Evolutionary conservation across 2,888 invertebrate species (phyloP).

Genomic region (Microchrysa polita): DNA sequence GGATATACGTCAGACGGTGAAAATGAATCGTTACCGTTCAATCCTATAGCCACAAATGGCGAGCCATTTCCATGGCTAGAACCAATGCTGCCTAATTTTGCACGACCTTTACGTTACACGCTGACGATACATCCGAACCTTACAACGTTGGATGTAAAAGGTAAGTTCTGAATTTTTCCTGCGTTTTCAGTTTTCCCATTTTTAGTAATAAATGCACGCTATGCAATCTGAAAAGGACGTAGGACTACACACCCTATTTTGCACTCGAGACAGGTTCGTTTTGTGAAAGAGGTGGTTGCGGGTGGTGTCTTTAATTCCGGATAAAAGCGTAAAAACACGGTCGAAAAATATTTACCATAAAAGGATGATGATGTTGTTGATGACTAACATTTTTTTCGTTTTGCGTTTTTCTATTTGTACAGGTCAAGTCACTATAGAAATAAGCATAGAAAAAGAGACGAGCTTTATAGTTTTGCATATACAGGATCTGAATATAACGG

Average conservation of each 20-base stretch:
- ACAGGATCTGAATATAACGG: slow-evolving; percentile 85
- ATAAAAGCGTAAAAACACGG: neutral
- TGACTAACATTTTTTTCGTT: slow-evolving; percentile 52
- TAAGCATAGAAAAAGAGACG: slow-evolving; percentile 83
- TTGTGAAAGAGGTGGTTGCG: no score
- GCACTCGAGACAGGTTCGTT: neutral
- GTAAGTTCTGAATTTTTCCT: no score
- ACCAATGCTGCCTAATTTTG: slow-evolving; percentile 79
- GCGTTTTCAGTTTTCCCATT: slow-evolving; percentile 1
- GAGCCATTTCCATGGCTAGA: slow-evolving; percentile 82
- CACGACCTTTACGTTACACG: slow-evolving; percentile 84
- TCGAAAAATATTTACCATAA: neutral
- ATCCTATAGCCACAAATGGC: slow-evolving; percentile 78
- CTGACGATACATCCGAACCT: slow-evolving; percentile 93
- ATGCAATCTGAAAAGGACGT: neutral
- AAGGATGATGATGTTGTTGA: neutral
- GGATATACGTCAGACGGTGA: slow-evolving; percentile 72
- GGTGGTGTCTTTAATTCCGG: neutral
- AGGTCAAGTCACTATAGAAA: slow-evolving; percentile 89
- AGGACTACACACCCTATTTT: neutral
- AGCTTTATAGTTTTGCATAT: slow-evolving; percentile 85
- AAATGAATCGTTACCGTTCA: slow-evolving; percentile 70
- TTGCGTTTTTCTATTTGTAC: slow-evolving; percentile 47
- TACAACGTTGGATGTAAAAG: slow-evolving; percentile 88
- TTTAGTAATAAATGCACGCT: no score